These are phyloP conservation scores for Kryptolebias ocellatus DNA, from an alignment of 2,797 vertebrate genomes.

Conservation along the genomic window DNA sequence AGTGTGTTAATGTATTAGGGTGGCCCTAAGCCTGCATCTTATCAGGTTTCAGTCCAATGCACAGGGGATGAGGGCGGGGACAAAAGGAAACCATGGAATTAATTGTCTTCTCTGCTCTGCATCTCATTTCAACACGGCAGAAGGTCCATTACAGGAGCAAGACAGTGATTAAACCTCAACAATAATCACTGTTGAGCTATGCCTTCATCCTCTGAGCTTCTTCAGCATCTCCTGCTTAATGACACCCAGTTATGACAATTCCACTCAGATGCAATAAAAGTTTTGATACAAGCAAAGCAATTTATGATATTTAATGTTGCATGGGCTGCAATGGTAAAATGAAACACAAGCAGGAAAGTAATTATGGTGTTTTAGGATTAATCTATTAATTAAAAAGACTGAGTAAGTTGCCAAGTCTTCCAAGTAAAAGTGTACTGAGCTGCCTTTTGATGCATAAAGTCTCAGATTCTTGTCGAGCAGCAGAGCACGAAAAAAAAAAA, in stretches of 20 bases:
- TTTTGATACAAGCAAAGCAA: slow-evolving; percentile 56
- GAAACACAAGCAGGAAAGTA: slow-evolving; percentile 46
- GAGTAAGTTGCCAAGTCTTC: slow-evolving; percentile 39
- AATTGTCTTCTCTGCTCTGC: slow-evolving; percentile 84
- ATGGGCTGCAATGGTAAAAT: slow-evolving; percentile 51
- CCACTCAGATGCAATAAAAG: slow-evolving; percentile 65
- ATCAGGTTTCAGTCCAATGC: slow-evolving; percentile 78
- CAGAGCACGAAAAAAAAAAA: slow-evolving; percentile 13
- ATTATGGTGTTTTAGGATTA: slow-evolving; percentile 46
- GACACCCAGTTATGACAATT: slow-evolving; percentile 64
- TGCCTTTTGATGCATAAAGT: slow-evolving; percentile 43
- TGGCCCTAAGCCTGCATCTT: slow-evolving; percentile 77
- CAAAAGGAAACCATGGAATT: slow-evolving; percentile 84
- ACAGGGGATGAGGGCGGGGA: slow-evolving; percentile 68
- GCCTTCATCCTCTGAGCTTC: slow-evolving; percentile 70
- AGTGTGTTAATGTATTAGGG: slow-evolving; percentile 72
- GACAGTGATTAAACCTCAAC: slow-evolving; percentile 83
- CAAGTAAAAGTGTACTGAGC: slow-evolving; percentile 26
- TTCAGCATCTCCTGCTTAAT: slow-evolving; percentile 69
- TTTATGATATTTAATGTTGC: slow-evolving; percentile 57
- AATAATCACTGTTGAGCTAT: slow-evolving; percentile 84
- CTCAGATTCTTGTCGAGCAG: slow-evolving; percentile 23
- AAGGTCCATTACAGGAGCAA: slow-evolving; percentile 84
- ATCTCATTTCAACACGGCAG: slow-evolving; percentile 84
- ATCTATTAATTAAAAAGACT: slow-evolving; percentile 38